Base-by-base conservation (phyloP, 2,888 invertebrate genomes). In the Leucoptera coffeella region DNA sequence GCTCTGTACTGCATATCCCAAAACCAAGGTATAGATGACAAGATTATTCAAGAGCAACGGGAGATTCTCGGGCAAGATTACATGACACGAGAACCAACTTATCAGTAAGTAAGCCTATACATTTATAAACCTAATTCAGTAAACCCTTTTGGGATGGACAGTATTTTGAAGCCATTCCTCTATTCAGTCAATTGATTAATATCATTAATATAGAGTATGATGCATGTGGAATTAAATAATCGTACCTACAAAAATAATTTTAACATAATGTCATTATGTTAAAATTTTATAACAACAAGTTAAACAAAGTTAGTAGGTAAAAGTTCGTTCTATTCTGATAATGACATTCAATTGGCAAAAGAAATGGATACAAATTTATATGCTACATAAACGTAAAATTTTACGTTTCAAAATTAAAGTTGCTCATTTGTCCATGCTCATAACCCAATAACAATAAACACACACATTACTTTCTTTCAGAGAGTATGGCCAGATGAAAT, bases 401-500 rank as follows among this genome's bases (percentile, higher is more conserved):
- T n/a, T n/a, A n/a, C n/a, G n/a, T n/a, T n/a, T n/a, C n/a, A n/a
- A n/a, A n/a, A n/a, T n/a, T n/a, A n/a, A n/a, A n/a, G n/a, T n/a
- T n/a, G n/a, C n/a, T n/a, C n/a, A n/a, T n/a, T n/a, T n/a, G n/a
- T n/a, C n/a, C n/a, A n/a, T n/a, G n/a, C n/a, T n/a, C n/a, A n/a
- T n/a, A n/a, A n/a, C n/a, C n/a, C n/a, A n/a, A n/a, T n/a, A n/a
- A n/a, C n/a, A n/a, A n/a, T n/a, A n/a, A n/a, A n/a, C n/a, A n/a
- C n/a, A n/a, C n/a, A n/a, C n/a, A 13, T 4, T 32, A 22, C 35
- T 35, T 41, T 22, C n/a, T 26, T 31, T 23, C 42, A 58, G 60
- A 19, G 69, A 75, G 25, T 35, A 75, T 3, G 47, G 59, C 26
- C 47, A 69, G 30, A 74, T 75, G 73, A 73, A 67, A 39, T 75